phyloP scores from a whole-genome alignment of 1,140 invertebrate species.

The Propsilocerus akamusi region DNA sequence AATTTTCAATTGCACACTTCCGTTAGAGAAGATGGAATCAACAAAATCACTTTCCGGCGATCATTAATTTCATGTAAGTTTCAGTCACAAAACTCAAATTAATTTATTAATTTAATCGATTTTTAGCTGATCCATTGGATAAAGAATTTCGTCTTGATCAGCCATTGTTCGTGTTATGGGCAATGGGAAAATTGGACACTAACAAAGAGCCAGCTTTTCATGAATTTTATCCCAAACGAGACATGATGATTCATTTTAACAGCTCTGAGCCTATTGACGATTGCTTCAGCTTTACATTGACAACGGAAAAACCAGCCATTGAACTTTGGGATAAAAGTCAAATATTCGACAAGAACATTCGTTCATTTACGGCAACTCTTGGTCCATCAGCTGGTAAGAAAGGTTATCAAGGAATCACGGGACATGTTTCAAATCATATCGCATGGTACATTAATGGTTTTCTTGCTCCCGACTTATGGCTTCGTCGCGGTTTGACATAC shows the following conservation, averaged over 20 bases:
- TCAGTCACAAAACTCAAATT: slow-evolving; percentile 3
- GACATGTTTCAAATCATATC: slow-evolving; percentile 25
- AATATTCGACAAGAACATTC: slow-evolving; percentile 53
- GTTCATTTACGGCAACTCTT: slow-evolving; percentile 55
- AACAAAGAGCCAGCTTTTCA: slow-evolving; percentile 71
- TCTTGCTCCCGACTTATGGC: slow-evolving; percentile 67
- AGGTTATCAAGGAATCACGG: slow-evolving; percentile 58
- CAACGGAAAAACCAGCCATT: slow-evolving; percentile 17
- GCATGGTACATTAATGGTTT: slow-evolving; percentile 51
- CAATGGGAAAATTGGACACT: slow-evolving; percentile 58
- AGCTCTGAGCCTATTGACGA: slow-evolving; percentile 39
- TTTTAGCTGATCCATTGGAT: slow-evolving; percentile 57
- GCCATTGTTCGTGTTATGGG: slow-evolving; percentile 60
- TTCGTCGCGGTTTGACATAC: slow-evolving; percentile 71
- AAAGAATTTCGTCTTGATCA: slow-evolving; percentile 48
- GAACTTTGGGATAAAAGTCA: slow-evolving; percentile 55
- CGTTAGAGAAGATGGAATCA: slow-evolving; percentile 50
- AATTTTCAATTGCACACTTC: slow-evolving; percentile 58
- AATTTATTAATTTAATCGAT: background rate
- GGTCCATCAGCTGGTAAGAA: slow-evolving; percentile 59
- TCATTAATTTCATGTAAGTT: slow-evolving; percentile 49
- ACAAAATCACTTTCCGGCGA: slow-evolving; percentile 57
- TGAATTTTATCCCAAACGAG: slow-evolving; percentile 52
- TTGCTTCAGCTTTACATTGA: slow-evolving; percentile 48
- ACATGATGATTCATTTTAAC: slow-evolving; percentile 45